Evolutionary conservation across 1,140 invertebrate species (phyloP), one percentile per base, ranked within the genome.

Genomic region (Caerostris darwini): DNA sequence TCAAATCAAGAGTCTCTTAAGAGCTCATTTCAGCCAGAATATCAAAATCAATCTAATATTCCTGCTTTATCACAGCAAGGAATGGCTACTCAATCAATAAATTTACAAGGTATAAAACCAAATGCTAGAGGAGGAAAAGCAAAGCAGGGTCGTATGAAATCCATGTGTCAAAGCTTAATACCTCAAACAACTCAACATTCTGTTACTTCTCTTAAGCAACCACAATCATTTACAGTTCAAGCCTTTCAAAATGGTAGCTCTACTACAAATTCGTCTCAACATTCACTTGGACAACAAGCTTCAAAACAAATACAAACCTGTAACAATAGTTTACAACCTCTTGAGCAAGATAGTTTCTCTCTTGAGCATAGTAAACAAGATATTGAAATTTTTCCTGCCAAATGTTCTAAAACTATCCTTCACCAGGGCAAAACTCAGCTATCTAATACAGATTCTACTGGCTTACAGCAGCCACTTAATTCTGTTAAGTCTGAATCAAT

Each of bases 221-320:
- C 92, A 12, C 71, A 82, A 87, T 93, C 92, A 88, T 94, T 94
- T 88, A 82, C 92, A 34, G 86, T 88, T 61, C 92, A 94, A 82
- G 67, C 85, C 57, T 94, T 94, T 81, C 92, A 94, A 81, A 88
- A 82, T 89, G 83, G 83, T 7, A 93, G 7, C 12, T 56, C 34
- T 4, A 50, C 77, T 7, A 57, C 83, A n/a, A 83, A 57, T 83
- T 58, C 64, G 19, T 56, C 83, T 50, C 92, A 86, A 54, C 59
- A 50, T 58, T 67, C 61, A n/a, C 7, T 56, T n/a, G 64, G 14
- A 5, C 69, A 59, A 54, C 92, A 94, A 56, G 7, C n/a, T 54
- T n/a, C 61, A 4, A 94, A 94, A 56, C 57, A 12, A 6, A n/a
- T 94, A 6, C 92, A 88, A 81, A 7, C 12, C 56, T 64, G 57